Base-by-base conservation (phyloP, 2,113 vertebrate genomes). In the Plecotus auritus region DNA sequence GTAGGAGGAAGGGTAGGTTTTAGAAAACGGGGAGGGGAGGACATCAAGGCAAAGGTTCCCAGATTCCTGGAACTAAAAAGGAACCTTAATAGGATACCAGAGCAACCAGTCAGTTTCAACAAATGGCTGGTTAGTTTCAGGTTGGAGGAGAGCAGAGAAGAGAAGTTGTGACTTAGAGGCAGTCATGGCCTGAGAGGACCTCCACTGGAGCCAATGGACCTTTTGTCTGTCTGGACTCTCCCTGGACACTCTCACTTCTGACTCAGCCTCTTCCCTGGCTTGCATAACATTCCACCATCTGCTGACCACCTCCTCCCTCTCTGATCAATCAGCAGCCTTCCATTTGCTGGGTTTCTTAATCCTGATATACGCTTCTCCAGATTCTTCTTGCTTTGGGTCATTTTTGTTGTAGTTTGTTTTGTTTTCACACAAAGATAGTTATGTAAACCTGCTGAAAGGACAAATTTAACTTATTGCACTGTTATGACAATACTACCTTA, bases 391-490 rank as follows among this genome's bases (percentile, higher is more conserved):
- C 37, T 81, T 40, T 40, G 22, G 13, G 20, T 91, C 73, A 56
- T 88, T 93, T 92, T 54, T 64, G 80, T 51, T 83, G 72, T 37
- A 45, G 45, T 47, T 80, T 87, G 23, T 81, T 91, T 92, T 61
- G 78, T 85, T 92, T 92, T 54, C 45, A 35, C 28, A 74, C 8
- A 47, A 84, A 56, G 54, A 51, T 72, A 9, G 28, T 90, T 94
- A 51, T 47, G 11, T 81, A 81, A 92, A 83, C 73, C 69, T 23
- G 30, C 54, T 3, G 13, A 85, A 66, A 83, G 66, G 66, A 11
- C 42, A 51, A 69, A 61, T 78, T 82, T 77, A 92, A 67, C 54
- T 85, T 84, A 5, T 47, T 88, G 78, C 56, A 10, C 87, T 85
- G 45, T 51, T 87, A 20, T 35, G 85, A n/a, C 32, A 88, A 9